These are phyloP conservation scores for Corvus hawaiiensis DNA, from an alignment of 2,113 vertebrate species.

Conservation along the genomic window DNA sequence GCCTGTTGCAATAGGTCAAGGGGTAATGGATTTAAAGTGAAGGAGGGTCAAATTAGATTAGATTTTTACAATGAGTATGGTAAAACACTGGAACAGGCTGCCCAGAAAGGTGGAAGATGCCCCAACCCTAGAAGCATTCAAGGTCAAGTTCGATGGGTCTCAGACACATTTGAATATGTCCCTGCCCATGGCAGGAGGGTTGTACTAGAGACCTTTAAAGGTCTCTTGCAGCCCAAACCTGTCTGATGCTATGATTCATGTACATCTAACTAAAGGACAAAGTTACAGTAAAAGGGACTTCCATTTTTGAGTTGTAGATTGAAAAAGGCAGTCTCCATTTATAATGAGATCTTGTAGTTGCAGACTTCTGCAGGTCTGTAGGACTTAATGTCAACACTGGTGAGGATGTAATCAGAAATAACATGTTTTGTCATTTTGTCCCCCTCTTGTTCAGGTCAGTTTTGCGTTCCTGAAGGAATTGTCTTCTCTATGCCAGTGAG, in stretches of 20 bases:
- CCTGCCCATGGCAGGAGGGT: not conserved
- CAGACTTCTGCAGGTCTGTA: not conserved
- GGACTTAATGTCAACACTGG: not conserved
- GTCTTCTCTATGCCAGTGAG: slow-evolving; percentile 85
- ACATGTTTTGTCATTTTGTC: not conserved
- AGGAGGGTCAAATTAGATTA: not conserved
- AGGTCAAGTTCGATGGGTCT: not conserved
- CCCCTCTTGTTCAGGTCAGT: slow-evolving; percentile 70
- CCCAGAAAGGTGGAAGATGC: not conserved
- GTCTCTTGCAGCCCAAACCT: not conserved
- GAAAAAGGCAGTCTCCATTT: not conserved
- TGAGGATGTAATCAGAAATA: not conserved
- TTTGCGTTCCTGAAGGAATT: slow-evolving; percentile 77
- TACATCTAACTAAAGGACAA: not conserved
- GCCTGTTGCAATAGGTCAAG: not conserved
- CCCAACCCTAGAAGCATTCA: not conserved
- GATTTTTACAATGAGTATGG: not conserved
- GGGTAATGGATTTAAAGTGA: not conserved
- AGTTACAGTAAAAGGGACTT: not conserved
- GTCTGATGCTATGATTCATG: not conserved
- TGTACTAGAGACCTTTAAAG: not conserved
- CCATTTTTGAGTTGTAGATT: not conserved
- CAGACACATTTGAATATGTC: not conserved
- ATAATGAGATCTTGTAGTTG: not conserved
- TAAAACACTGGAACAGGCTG: not conserved